Evolutionary conservation across 2,113 vertebrate species (phyloP), one percentile per base, ranked within the genome.

Genomic region (Nothobranchius kuhntae): DNA sequence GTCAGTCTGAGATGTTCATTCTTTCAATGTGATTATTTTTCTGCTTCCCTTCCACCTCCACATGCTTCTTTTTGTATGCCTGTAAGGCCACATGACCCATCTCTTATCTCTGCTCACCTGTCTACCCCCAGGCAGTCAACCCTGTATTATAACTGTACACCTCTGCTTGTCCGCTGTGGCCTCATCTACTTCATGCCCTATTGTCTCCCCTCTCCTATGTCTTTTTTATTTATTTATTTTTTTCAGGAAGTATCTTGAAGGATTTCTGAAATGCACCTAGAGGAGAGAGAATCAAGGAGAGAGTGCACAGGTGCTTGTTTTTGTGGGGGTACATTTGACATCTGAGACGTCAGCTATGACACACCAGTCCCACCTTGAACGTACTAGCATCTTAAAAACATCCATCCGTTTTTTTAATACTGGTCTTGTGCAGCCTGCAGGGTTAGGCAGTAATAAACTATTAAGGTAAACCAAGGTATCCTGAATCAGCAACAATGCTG

Each of bases 51-150:
- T 9, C 15, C n/a, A 21, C n/a, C 38, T 14, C 11, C 7, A 42
- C 55, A n/a, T 13, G 11, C 38, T 44, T 58, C n/a, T n/a, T 14
- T 17, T 42, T 58, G 40, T 40, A 58, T 40, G 15, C n/a, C 24
- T 58, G 55, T 57, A n/a, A 57, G 55, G 38, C 36, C 15, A 42
- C 55, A 38, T 57, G 38, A 58, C 55, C 11, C n/a, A 13, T 42
- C 38, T 44, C n/a, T 58, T 42, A 58, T 58, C 38, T 58, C 55
- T 6, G 11, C 55, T 58, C 55, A 44, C n/a, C 38, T 21, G 40
- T 44, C 17, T 58, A 10, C 38, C 38, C 40, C 17, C n/a, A 58
- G n/a, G 55, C 11, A 58, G 55, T 21, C 38, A 44, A 35, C 17
- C 55, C 10, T 57, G 11, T 10, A 21, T n/a, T 57, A 17, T 12